Base-by-base conservation (phyloP, 1,140 invertebrate genomes). In the Achatina immaculata region DNA sequence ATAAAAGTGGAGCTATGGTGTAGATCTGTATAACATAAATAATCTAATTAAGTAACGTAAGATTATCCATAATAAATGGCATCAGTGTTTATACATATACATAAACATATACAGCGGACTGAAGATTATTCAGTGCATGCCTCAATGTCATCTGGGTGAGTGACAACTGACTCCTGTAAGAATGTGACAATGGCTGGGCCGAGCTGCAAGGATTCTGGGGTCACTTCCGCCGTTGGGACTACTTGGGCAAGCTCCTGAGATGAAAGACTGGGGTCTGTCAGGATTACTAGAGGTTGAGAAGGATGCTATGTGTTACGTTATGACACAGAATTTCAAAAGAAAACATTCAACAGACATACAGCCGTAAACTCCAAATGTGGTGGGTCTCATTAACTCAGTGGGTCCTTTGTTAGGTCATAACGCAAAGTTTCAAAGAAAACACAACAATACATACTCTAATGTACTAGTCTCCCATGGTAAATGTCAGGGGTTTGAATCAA, bases 181-280 rank as follows among this genome's bases (percentile, higher is more conserved):
- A 66, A 66, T n/a, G 38, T 78, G 24, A 66, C 62, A 58, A 78
- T 66, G 34, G 62, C 43, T 42, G 58, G 75, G 36, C 31, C 51
- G 3, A 76, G 31, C 28, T 51, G 75, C 24, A 73, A 43, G 40
- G 75, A 11, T 42, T 43, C 34, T 9, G 24, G 21, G 7, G 31
- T n/a, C 38, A 4, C 19, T n/a, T 78, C 75, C 9, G 75, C 7
- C 3, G 75, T 78, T 19, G 75, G 75, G 36, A 78, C 75, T 6
- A 78, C 75, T 28, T 78, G 75, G 7, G 75, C 75, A 1, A 65
- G 75, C 19, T 75, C 73, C n/a, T 75, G 73, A 2, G 73, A 75
- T 4, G 48, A 3, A 7, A 73, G 71, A 28, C 31, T 58, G 28
- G 62, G 19, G 1, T 78, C 75, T 28, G 75, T 43, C 58, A 78